These are phyloP conservation scores for western clawed frog (Xenopus tropicalis) DNA, from an alignment of 2,113 vertebrate genomes.

Conservation along the genomic window DNA sequence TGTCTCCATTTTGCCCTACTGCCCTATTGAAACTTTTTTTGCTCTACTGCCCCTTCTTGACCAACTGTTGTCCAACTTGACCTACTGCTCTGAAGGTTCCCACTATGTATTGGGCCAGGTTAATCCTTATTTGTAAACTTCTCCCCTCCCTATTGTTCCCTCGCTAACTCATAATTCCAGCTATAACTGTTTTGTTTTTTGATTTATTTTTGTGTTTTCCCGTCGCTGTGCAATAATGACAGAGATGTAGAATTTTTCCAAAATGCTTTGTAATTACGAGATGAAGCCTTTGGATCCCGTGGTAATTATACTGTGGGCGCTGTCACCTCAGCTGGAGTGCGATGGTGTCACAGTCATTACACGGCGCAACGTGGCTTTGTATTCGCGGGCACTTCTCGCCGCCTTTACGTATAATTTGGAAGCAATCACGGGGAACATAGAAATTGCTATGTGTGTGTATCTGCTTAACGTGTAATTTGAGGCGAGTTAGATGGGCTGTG, in stretches of 20 bases:
- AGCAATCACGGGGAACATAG: slow-evolving; percentile 36
- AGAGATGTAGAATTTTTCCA: slow-evolving; percentile 19
- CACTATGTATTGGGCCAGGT: too few relatives aligned
- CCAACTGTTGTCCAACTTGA: too few relatives aligned
- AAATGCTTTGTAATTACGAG: slow-evolving; percentile 38
- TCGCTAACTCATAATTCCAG: too few relatives aligned
- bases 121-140: too few relatives aligned
- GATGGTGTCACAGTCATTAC: slow-evolving; percentile 6
- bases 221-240: slow-evolving; percentile 16
- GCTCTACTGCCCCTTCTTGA: too few relatives aligned
- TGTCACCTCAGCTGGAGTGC: slow-evolving; percentile 34
- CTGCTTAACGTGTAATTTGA: slow-evolving; percentile 36
- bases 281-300: slow-evolving; percentile 28
- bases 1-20: too few relatives aligned
- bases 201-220: slow-evolving; percentile 18
- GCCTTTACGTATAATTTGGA: slow-evolving; percentile 31
- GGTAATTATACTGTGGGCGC: slow-evolving; percentile 37
- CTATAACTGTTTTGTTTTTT: slow-evolving; percentile 12
- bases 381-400: not conserved
- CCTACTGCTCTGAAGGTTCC: too few relatives aligned
- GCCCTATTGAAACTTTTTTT: too few relatives aligned
- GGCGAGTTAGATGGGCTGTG: slow-evolving; percentile 9
- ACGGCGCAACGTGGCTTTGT: slow-evolving; percentile 5
- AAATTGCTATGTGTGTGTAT: slow-evolving; percentile 40
- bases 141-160: too few relatives aligned